Evolutionary conservation across 2,113 vertebrate genomes (phyloP), one percentile per base, ranked within the genome.

Genomic region (Gobiocypris rarus): DNA sequence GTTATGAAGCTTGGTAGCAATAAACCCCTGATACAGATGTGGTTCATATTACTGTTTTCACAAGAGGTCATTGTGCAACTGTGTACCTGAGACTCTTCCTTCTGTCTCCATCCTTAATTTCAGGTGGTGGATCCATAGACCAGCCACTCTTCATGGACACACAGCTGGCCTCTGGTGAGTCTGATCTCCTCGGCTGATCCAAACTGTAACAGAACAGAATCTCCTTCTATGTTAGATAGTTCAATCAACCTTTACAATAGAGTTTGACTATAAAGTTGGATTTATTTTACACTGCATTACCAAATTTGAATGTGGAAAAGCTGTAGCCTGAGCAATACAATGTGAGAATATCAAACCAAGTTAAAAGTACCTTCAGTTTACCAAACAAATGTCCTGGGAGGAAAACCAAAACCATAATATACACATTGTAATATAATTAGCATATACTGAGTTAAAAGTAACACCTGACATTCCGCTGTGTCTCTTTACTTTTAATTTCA

Each of bases 401-500:
- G 0, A 4, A 14, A 58, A n/a, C 9, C 8, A 4, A n/a, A 59
- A 59, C 34, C 34, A 34, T 34, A 34, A 34, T 34, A 3, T 56
- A 56, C 17, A 26, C n/a, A 61, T 13, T 61, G 4, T 0, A 61
- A 13, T 4, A 26, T 9, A 8, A 7, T 58, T 10, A 24, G 3
- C 3, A 11, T 24, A 59, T 59, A 11, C 58, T 24, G 54, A 9
- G 2, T 0, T 56, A 56, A 22, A 56, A 56, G 19, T 56, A 3
- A 56, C 2, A 56, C 31, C 63, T 67, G 31, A 1, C 4, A 69
- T 31, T 19, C 0, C 9, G 3, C 3, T 19, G 65, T 7, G 0
- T 70, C 4, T n/a, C 67, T 70, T 0, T 19, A n/a, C 0, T 0
- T 2, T 70, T 43, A 9, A 70, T 0, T 5, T 13, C 0, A 2